Base-by-base conservation (phyloP, 2,888 invertebrate genomes). In the Linnaemya tessellans region DNA sequence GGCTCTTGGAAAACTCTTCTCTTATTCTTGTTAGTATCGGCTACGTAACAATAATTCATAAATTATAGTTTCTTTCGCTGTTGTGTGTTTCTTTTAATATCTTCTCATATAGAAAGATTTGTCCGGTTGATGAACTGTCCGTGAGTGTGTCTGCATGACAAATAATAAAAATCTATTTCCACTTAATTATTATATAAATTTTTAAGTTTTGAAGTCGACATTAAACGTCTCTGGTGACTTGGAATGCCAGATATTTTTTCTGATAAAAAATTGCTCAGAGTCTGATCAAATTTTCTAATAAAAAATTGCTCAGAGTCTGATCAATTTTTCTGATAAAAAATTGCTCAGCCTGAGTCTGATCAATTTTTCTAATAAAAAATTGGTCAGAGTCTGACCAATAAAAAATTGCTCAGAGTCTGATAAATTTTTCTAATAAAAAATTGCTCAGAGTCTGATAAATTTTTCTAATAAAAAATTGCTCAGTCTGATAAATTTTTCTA, bases 61-160 rank as follows among this genome's bases (percentile, higher is more conserved):
- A 67, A 64, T 71, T 54, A 71, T 46, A 25, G 15, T 54, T 49
- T 70, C 15, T 18, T 62, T 54, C 38, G 51, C 62, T 70, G 54
- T 75, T 68, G 51, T 10, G 13, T 56, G 10, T 51, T 35, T 56
- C 58, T 49, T 51, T 49, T 38, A 13, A 22, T 64, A 67, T 58
- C 25, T 67, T 38, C 11, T 54, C 20, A 46, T 13, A 35, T 71
- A 30, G 1, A 41, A 46, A 49, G 30, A 67, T 64, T 82, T 78
- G 41, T 46, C 30, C 65, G 82, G 82, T 77, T 83, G 71, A 73
- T 78, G 78, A 83, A 83, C 82, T 83, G 25, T 64, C 10, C 25
- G 11, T 22, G 51, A 38, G 49, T 62, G 18, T 49, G 49, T 20
- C 10, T 25, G 54, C 13, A 13, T 35, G 51, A 51, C 25, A 49